Percentiles rank a stretch among this genome's conserved stretches.
Evolutionary conservation across 1,140 invertebrate genomes (phyloP).

Genomic region (Hyposmocoma kahamanoa): DNA sequence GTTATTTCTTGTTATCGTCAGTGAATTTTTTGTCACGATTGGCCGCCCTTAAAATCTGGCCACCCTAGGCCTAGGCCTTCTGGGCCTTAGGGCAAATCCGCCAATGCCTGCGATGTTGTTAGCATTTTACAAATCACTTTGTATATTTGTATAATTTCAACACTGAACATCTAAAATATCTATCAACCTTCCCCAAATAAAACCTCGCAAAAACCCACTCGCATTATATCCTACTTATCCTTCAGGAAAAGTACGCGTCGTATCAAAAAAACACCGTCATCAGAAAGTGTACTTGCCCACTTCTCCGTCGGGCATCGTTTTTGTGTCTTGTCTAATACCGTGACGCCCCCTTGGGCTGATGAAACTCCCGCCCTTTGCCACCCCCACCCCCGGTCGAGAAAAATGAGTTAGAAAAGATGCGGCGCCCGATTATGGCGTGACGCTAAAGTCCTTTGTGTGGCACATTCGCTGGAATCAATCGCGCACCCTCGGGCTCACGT

Average conservation of each 20-base stretch:
- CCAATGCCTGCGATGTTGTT: too few species aligned
- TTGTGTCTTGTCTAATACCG: conserved; percentile 71
- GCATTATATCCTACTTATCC: neutral
- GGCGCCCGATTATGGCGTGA: conserved; percentile 65
- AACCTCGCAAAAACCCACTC: neutral
- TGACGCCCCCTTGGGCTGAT: conserved; percentile 56
- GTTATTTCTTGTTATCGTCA: too few species aligned
- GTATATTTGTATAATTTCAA: too few species aligned
- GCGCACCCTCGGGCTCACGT: conserved; percentile 33
- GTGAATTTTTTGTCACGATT: too few species aligned
- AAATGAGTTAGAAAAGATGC: conserved; percentile 73
- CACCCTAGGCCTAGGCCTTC: too few species aligned
- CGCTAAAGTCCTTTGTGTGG: conserved; percentile 55
- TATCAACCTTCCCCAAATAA: neutral
- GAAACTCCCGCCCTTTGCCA: conserved; percentile 30
- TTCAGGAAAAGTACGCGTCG: neutral
- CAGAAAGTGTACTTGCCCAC: conserved; percentile 59
- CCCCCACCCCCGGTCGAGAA: conserved; percentile 54
- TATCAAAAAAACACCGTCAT: conserved; percentile 33
- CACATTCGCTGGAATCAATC: conserved; percentile 65
- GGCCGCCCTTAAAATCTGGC: too few species aligned
- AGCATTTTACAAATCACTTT: too few species aligned
- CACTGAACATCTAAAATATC: too few species aligned
- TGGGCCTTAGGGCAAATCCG: too few species aligned
- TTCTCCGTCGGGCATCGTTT: conserved; percentile 60